Evolutionary conservation across 2,797 vertebrate species (phyloP).

Genomic region (Leucoraja ocellata): DNA sequence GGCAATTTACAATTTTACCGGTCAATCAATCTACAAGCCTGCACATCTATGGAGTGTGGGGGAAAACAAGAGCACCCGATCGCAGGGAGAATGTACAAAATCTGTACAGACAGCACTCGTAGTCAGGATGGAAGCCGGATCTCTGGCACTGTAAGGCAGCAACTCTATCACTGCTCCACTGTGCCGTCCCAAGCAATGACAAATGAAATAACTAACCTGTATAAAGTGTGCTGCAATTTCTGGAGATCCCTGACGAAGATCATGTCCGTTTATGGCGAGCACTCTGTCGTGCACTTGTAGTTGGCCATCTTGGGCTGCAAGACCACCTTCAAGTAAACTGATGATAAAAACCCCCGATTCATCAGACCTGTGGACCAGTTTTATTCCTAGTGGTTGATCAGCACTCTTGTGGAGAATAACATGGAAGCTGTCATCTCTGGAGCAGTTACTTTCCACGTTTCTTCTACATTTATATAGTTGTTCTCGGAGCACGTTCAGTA

Average conservation of each 20-base stretch:
- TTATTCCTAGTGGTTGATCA: constrained; percentile 87
- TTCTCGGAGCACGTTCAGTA: constrained; percentile 83
- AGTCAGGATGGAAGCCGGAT: too few species aligned
- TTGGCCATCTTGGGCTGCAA: constrained; percentile 79
- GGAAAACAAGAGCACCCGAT: too few species aligned
- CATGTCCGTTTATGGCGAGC: constrained; percentile 87
- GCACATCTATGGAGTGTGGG: too few species aligned
- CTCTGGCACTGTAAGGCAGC: too few species aligned
- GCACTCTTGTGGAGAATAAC: constrained; percentile 81
- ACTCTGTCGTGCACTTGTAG: constrained; percentile 80
- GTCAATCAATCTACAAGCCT: too few species aligned
- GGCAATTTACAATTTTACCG: too few species aligned
- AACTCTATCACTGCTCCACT: too few species aligned
- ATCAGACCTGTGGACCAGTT: constrained; percentile 77
- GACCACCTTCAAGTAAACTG: constrained; percentile 80
- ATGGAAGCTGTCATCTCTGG: constrained; percentile 74
- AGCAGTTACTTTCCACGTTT: constrained; percentile 48
- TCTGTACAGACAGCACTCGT: too few species aligned
- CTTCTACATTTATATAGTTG: constrained; percentile 74
- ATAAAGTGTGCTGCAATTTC: constrained; percentile 90
- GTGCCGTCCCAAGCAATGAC: not conserved
- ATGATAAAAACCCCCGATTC: constrained; percentile 85
- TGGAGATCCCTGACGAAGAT: constrained; percentile 80
- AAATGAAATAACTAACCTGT: constrained; percentile 66
- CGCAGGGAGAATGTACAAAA: too few species aligned